Base-by-base conservation (phyloP, 2,888 invertebrate genomes). In the Drosophila meridionalis region DNA sequence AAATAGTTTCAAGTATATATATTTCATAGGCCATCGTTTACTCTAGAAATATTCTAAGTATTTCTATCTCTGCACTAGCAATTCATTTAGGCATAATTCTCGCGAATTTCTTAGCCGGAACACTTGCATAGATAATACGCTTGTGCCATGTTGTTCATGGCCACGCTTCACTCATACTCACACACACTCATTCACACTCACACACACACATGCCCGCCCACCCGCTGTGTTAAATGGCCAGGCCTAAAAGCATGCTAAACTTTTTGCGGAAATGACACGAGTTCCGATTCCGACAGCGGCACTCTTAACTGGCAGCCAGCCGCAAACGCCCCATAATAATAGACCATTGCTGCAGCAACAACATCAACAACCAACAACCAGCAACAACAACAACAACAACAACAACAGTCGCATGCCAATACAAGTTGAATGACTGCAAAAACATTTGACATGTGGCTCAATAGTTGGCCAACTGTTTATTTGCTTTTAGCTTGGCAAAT, bases 181-280 rank as follows among this genome's bases (percentile, higher is more conserved):
- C 11, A 26, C 53, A 53, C 38, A 28, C 32, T 28, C 45, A n/a
- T 20, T 20, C n/a, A 4, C 38, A 14, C 12, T 26, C 53, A 36
- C 34, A 6, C 20, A 14, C 12, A 6, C 14, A 0, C 14, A 4
- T 26, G 36, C 53, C 12, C 36, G 28, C 58, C 45, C 58, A 26
- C 43, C 55, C 40, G 47, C 66, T 77, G 75, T 72, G 84, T 66
- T 79, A 80, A 88, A 83, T 73, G 81, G 79, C 58, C 82, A 55
- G 60, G 78, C 78, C 89, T 82, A 85, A 89, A 82, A 85, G 89
- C 85, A 89, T 84, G 72, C 73, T 84, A 87, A 87, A 87, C 87
- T 85, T 79, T 86, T 72, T 83, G 85, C 88, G 89, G 89, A 87
- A 89, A 85, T 87, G 81, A 89, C 86, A 85, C 73, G 68, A 87